Conservation (phyloP, 2,797 vertebrate genomes). For the Tapirus indicus region DNA sequence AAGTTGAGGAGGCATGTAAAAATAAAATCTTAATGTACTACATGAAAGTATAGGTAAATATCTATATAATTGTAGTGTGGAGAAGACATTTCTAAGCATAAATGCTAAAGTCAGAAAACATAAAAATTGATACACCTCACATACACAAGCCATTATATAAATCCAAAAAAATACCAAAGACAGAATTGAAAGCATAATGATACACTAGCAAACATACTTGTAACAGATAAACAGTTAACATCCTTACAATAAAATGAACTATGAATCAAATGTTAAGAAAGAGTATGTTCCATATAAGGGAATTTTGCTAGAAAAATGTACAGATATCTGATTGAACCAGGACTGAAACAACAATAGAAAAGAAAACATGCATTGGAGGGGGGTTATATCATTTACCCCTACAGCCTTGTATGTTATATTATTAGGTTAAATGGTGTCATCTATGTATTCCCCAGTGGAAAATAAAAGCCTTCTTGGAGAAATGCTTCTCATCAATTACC, state of each 20-base stretch:
- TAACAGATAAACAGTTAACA: background rate
- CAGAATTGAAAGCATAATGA: constrained; percentile 12
- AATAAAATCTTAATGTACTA: background rate
- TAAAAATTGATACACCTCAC: background rate
- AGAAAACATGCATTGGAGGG: background rate
- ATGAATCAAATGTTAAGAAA: background rate
- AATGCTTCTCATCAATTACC: background rate
- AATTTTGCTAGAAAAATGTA: constrained; percentile 1
- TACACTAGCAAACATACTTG: background rate
- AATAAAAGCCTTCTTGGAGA: background rate
- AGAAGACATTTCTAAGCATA: constrained; percentile 7
- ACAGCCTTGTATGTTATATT: background rate
- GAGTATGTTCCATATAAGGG: background rate
- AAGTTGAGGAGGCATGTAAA: background rate
- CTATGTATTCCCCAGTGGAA: background rate
- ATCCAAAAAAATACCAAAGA: background rate
- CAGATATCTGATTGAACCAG: background rate
- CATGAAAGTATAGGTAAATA: constrained; percentile 1
- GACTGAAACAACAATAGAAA: background rate
- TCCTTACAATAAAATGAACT: constrained; percentile 55
- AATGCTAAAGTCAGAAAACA: constrained; percentile 15
- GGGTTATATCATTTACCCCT: background rate
- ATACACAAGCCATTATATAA: background rate
- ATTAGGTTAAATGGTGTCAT: background rate
- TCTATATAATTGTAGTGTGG: background rate